Evolutionary conservation across 53 echinoderm and acorn worm species (phyloP).

Genomic region (Holothuria scabra): DNA sequence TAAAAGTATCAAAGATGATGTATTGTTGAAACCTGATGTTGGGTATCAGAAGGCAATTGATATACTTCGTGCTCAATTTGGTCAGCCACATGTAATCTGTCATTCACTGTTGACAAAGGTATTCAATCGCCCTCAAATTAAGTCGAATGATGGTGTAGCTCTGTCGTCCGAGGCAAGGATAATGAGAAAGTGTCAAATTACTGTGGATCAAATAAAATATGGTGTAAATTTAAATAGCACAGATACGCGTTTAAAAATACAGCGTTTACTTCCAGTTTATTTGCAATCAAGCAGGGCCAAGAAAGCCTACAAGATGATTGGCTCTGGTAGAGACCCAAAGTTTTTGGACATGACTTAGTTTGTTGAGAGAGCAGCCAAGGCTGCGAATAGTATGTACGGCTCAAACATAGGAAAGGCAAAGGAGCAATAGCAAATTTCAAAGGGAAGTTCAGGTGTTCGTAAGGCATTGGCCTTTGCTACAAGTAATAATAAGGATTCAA

Average conservation of each 20-base stretch:
- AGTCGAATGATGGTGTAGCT: no score
- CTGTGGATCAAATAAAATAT: conserved; percentile 38
- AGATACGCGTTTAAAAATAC: conserved; percentile 47
- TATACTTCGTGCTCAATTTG: no score
- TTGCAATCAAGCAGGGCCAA: conserved; percentile 46
- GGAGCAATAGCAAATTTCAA: not conserved
- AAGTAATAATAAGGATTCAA: no score
- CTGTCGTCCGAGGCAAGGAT: conserved; percentile 2
- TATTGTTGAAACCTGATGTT: no score
- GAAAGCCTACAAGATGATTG: conserved; percentile 15
- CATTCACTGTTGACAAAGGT: no score
- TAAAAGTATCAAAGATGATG: no score
- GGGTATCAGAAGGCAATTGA: no score
- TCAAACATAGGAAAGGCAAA: conserved; percentile 23
- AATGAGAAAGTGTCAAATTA: conserved; percentile 48
- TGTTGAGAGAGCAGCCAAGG: conserved; percentile 37
- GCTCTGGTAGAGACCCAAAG: conserved; percentile 12
- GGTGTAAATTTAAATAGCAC: conserved; percentile 30
- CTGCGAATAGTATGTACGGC: conserved; percentile 51
- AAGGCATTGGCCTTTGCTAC: no score
- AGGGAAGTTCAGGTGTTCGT: no score
- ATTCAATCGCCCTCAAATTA: no score
- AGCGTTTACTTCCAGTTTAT: conserved; percentile 34
- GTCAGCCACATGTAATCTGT: no score
- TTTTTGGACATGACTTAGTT: conserved; percentile 53